Evolutionary conservation across 2,113 vertebrate genomes (phyloP), one percentile per base, ranked within the genome.

Genomic region (Malurus melanocephalus): DNA sequence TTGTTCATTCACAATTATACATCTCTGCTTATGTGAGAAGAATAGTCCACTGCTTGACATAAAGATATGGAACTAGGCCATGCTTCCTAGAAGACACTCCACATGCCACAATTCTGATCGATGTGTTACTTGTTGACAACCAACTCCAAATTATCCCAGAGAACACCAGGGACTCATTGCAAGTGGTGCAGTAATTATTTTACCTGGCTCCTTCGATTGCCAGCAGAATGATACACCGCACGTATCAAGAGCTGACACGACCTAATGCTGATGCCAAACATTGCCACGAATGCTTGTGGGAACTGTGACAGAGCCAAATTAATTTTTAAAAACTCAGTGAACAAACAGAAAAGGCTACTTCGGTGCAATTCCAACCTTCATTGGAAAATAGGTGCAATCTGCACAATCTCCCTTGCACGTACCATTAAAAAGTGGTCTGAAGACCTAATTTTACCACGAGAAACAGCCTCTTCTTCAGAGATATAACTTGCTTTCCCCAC

Each of bases 1-100:
- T 82, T 80, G 51, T 46, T 88, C 45, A 85, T 65, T 94, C 46
- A 82, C 46, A 38, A 38, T 40, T 80, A 46, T 5, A 1, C 35
- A 19, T 38, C 43, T 74, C 42, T 67, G 61, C 55, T 82, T 82
- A 82, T 10, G 35, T 48, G 23, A 76, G 66, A 53, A 72, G 35
- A 85, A 69, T 4, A 75, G 56, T 13, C 43, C 46, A 43, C 51
- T 60, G 56, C 73, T 69, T 80, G 64, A 77, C 64, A 66, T 32
- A 74, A 76, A 87, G 59, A 28, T 48, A 87, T 45, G 68, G 71
- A 94, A 90, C 71, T 66, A 73, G 85, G 79, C 40, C 89, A 67
- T 9, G 48, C 64, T 81, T 90, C 84, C 62, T 51, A 56, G 60
- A 93, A 90, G 81, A 76, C 21, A 69, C 48, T 80, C 48, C 59